A percentile compares a stretch with the other conserved stretches of the same genome.
These are phyloP conservation scores for Nephrotoma flavescens DNA, from an alignment of 2,888 invertebrate genomes.

Conservation along the genomic window DNA sequence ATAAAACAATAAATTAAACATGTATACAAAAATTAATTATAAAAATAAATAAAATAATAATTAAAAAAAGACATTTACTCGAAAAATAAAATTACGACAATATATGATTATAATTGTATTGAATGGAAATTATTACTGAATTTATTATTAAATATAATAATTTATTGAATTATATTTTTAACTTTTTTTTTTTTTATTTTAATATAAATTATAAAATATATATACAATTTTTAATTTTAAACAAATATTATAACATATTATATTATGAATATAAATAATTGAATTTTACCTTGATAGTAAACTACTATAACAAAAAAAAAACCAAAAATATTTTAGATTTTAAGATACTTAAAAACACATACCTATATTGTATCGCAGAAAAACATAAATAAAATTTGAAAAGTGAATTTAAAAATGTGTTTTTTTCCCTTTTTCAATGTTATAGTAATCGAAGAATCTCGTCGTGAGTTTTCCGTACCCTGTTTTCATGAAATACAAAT, in stretches of 20 bases:
- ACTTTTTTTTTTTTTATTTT: not conserved
- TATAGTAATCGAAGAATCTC: too few relatives aligned
- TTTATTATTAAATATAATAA: not conserved
- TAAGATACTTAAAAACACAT: not conserved
- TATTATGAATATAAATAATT: not conserved
- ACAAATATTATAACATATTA: not conserved
- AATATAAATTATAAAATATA: not conserved
- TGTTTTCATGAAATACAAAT: too few relatives aligned
- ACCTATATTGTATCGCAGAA: not conserved
- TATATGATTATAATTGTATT: not conserved
- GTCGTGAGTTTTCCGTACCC: too few relatives aligned
- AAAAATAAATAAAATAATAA: conserved; percentile 1
- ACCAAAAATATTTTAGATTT: not conserved
- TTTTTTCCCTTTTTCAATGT: not conserved
- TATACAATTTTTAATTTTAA: not conserved
- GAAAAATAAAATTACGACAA: conserved; percentile 1
- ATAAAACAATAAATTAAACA: not conserved
- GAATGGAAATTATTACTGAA: not conserved
- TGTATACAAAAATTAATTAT: conserved; percentile 4
- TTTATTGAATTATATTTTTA: too few relatives aligned
- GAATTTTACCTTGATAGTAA: not conserved
- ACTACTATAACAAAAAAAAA: not conserved
- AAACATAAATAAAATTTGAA: not conserved
- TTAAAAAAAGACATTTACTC: not conserved
- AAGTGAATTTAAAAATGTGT: not conserved